These are phyloP conservation scores for Actinernus sp. DNA, from an alignment of 92 coral and sea anemone genomes.

Conservation along the genomic window DNA sequence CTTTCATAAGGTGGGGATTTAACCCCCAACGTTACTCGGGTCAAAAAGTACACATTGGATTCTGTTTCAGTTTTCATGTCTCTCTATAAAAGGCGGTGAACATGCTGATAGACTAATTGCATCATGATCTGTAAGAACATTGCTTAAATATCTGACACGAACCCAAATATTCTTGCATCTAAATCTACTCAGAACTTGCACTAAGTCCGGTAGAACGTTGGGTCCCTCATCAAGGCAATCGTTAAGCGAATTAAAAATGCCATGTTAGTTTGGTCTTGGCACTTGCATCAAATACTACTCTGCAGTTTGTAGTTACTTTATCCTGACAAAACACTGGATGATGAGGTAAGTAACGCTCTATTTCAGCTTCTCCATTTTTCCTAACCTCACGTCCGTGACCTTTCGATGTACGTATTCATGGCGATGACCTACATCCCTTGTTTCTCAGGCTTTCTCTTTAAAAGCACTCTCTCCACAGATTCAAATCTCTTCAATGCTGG, in stretches of 20 bases:
- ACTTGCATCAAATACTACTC: too few relatives aligned
- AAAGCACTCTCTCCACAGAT: constrained; percentile 12
- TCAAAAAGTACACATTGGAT: constrained; percentile 7
- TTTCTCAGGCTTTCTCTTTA: constrained; percentile 1
- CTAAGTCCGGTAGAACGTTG: constrained; percentile 2
- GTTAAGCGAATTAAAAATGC: constrained; percentile 5
- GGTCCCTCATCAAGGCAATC: constrained; percentile 8
- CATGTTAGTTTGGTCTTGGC: too few relatives aligned
- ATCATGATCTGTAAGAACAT: constrained; percentile 22
- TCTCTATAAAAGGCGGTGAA: constrained; percentile 4
- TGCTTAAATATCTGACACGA: constrained; percentile 4
- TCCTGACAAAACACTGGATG: constrained; percentile 12
- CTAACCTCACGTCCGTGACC: constrained; percentile 9
- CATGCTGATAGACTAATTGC: constrained; percentile 7
- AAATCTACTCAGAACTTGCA: constrained; percentile 3
- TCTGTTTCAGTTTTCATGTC: not conserved
- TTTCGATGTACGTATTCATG: constrained; percentile 9
- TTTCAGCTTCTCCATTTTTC: not conserved
- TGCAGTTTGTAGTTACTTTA: not conserved
- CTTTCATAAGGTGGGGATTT: constrained; percentile 13
- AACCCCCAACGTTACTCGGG: constrained; percentile 22
- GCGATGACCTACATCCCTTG: constrained; percentile 8
- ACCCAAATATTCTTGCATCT: constrained; percentile 3
- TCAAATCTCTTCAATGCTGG: constrained; percentile 7
- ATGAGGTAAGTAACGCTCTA: constrained; percentile 9